These are phyloP conservation scores for Cosmorhoe ocellata DNA, from an alignment of 2,888 invertebrate genomes.

Conservation along the genomic window DNA sequence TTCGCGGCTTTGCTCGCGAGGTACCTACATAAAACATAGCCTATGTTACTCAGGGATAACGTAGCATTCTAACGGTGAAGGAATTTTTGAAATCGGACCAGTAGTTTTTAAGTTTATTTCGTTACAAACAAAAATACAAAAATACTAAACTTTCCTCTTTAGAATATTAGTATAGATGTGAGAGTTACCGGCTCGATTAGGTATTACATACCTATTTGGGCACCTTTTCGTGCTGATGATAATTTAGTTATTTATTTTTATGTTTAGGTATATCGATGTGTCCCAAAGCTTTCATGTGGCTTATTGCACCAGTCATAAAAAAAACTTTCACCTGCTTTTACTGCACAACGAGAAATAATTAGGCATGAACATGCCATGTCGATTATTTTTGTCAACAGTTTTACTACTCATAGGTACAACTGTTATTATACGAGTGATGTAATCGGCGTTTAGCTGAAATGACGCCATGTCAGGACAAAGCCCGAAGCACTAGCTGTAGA, in stretches of 20 bases:
- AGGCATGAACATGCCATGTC: conserved; percentile 9
- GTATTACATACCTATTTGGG: no score
- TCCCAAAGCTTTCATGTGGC: neutral
- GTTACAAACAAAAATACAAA: no score
- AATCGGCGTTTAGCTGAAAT: conserved; percentile 25
- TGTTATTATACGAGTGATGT: conserved; percentile 24
- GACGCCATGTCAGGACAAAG: conserved; percentile 29
- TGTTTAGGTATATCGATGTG: conserved; percentile 2
- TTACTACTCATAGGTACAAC: conserved; percentile 11
- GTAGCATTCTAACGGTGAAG: no score
- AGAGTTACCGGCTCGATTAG: no score
- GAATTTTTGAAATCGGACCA: no score
- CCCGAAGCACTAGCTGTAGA: conserved; percentile 25
- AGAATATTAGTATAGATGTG: no score
- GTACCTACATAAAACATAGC: no score
- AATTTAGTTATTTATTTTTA: conserved; percentile 4
- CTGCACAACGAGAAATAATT: conserved; percentile 18
- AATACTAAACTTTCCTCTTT: no score
- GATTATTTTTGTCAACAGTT: conserved; percentile 13
- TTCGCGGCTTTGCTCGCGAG: no score
- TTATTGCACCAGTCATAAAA: conserved; percentile 12
- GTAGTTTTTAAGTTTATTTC: no score
- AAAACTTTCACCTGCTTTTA: conserved; percentile 26
- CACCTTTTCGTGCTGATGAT: conserved; percentile 2
- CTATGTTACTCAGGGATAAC: no score